Conservation (phyloP, 2,888 invertebrate species). For the Argyra leucocephala region DNA sequence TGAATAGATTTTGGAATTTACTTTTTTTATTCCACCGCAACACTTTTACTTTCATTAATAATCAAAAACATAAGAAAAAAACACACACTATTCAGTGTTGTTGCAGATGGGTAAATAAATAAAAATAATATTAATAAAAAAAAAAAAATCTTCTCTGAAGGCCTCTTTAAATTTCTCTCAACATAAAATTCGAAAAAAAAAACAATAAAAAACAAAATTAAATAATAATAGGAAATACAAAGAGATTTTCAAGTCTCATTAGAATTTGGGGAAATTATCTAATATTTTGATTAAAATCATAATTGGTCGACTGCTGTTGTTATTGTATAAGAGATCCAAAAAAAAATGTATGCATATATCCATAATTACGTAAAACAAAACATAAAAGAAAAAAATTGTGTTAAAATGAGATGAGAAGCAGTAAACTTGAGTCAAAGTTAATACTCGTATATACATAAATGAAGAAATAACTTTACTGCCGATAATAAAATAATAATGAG, state of each 20-base stretch:
- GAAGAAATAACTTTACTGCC: no score
- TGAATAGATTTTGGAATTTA: background rate
- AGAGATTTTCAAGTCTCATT: background rate
- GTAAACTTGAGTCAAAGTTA: no score
- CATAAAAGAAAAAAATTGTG: no score
- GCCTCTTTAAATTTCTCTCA: background rate
- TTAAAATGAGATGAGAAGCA: no score
- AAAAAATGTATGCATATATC: no score
- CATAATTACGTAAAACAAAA: no score
- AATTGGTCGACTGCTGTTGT: background rate
- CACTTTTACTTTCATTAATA: constrained; percentile 1
- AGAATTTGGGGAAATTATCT: background rate
- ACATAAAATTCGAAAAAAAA: background rate
- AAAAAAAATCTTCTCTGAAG: background rate
- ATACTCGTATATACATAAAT: no score
- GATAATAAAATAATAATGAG: no score
- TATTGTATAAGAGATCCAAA: no score
- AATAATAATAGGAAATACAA: background rate
- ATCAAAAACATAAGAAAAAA: background rate
- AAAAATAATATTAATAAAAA: background rate
- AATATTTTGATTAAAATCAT: constrained; percentile 1
- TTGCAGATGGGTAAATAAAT: background rate
- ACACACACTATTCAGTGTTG: background rate
- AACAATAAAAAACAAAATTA: background rate
- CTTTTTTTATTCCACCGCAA: background rate